Conservation (phyloP, 1,140 invertebrate genomes). For the Drosophila subobscura region DNA sequence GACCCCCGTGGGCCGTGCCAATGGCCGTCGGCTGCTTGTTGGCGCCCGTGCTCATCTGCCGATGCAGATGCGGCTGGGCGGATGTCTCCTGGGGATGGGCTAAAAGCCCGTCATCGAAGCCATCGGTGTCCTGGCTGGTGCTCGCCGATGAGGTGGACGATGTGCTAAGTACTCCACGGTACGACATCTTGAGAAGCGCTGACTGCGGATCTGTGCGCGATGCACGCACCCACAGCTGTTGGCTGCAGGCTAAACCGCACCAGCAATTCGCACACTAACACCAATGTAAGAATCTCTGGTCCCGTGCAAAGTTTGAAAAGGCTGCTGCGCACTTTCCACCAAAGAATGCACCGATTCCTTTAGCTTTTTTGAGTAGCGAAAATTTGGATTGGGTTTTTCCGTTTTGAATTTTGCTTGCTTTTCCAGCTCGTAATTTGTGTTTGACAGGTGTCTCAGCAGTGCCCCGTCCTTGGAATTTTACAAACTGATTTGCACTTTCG, state of each 20-base stretch:
- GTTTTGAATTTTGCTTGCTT: not conserved
- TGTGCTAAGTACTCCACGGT: constrained; percentile 59
- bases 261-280: not conserved
- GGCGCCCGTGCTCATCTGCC: too few relatives aligned
- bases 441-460: constrained; percentile 24
- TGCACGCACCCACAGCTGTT: not conserved
- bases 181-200: constrained; percentile 43
- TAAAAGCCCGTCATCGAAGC: constrained; percentile 42
- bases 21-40: too few relatives aligned
- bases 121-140: constrained; percentile 35
- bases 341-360: constrained; percentile 1
- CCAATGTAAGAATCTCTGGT: not conserved
- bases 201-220: not conserved
- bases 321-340: not conserved
- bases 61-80: constrained; percentile 2
- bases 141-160: constrained; percentile 14
- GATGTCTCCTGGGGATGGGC: not conserved
- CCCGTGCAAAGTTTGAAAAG: too few relatives aligned
- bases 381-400: not conserved
- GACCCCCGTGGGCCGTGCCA: too few relatives aligned
- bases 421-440: constrained; percentile 6
- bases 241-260: not conserved
- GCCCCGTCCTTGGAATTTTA: too few relatives aligned
- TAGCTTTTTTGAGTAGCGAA: not conserved
- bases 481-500: too few relatives aligned